Evolutionary conservation across 2,888 invertebrate genomes (phyloP), one percentile per base, ranked within the genome.

Genomic region (Sarcophaga variegata): DNA sequence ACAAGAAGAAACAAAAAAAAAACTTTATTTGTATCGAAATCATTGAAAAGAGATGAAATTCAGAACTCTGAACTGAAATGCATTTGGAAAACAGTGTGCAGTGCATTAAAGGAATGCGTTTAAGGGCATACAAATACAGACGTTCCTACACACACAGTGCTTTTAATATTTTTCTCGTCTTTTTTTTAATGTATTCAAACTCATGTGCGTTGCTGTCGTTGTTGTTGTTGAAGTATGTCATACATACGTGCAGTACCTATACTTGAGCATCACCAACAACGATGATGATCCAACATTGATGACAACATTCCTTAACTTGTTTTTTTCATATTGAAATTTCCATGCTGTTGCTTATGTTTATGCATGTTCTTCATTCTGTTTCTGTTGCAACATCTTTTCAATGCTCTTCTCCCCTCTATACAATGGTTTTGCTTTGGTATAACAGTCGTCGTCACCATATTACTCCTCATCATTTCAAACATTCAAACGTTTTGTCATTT

Each of bases 21-120:
- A 71, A 71, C 66, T 20, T 49, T 45, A 25, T 62, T 20, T n/a
- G 22, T 17, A 62, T 62, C 17, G 54, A 54, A 54, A 54, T 54
- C 54, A 54, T 54, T 54, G 54, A 54, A 54, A 54, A 54, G 54
- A 25, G 62, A 67, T 45, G 66, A 45, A 64, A 76, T 54, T 66
- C 37, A 4, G 37, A 27, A 27, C 12, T 45, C 27, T 4, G 37
- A 63, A 4, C 37, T 37, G 37, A 37, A 37, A 37, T 37, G 37
- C 37, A 37, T 37, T 37, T 10, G 47, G 8, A 20, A 47, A 49
- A 17, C 5, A 69, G 47, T 45, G 47, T 63, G 67, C 77, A 78
- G 81, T 81, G 72, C 79, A 83, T 85, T 82, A 72, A 87, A 87
- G 88, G 88, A 88, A 88, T 88, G 88, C 83, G 80, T 85, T 88